These are phyloP conservation scores for Dryobota labecula DNA, from an alignment of 2,888 invertebrate genomes.

Conservation along the genomic window DNA sequence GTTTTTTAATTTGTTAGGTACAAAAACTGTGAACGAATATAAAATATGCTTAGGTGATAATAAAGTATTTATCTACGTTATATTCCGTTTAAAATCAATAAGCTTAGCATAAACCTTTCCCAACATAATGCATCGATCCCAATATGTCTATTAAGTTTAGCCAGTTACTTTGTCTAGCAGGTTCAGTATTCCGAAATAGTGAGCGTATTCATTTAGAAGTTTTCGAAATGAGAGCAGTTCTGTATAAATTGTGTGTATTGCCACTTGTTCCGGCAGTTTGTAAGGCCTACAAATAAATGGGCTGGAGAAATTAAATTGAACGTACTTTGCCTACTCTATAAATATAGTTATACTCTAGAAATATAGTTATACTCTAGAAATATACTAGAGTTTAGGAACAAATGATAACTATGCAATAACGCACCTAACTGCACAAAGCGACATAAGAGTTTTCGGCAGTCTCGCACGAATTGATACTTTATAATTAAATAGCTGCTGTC, in stretches of 20 bases:
- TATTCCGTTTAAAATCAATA: neutral
- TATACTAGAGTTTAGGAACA: neutral
- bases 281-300: slow-evolving; percentile 33
- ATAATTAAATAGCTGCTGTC: too few species aligned
- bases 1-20: too few species aligned
- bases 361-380: too few species aligned
- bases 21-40: too few species aligned
- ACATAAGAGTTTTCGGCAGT: neutral
- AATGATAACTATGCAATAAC: neutral
- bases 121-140: neutral
- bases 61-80: too few species aligned
- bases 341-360: too few species aligned
- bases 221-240: slow-evolving; percentile 56
- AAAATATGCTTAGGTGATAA: too few species aligned
- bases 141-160: slow-evolving; percentile 3
- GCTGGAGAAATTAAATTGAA: slow-evolving; percentile 28
- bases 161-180: slow-evolving; percentile 30
- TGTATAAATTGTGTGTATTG: slow-evolving; percentile 53
- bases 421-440: too few species aligned
- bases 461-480: neutral
- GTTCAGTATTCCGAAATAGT: slow-evolving; percentile 52
- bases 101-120: neutral
- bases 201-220: slow-evolving; percentile 48
- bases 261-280: slow-evolving; percentile 51
- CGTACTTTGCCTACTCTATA: neutral